Base-by-base conservation (phyloP, 2,888 invertebrate genomes). In the Sipha maydis region DNA sequence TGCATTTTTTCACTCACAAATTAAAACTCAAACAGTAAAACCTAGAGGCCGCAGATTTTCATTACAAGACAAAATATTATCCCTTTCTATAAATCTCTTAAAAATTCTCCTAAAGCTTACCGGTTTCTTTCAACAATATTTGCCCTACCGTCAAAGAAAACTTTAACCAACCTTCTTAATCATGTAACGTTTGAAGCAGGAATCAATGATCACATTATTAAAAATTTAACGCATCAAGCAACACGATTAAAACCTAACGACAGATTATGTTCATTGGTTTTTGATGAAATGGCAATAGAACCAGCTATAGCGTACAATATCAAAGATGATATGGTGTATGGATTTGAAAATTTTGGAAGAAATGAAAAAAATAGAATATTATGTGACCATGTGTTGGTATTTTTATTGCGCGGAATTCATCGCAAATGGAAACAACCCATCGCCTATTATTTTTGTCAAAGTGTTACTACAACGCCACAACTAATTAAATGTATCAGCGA, bases 401-500 rank as follows among this genome's bases (percentile, higher is more conserved):
- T 85, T 34, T 69, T 85, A 71, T 28, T 76, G 31, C 38, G 85
- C 19, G 85, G 85, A 25, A 78, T 85, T 11, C 61, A 38, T n/a
- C 25, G 25, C 2, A 85, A 85, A 67, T 85, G 61, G 61, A 85
- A 85, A 61, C 85, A 85, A 28, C 61, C 75, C 19, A 25, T 85
- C 2, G 61, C 61, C 8, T 85, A 85, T 48, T 85, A 77, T 69
- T 85, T 77, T 67, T 67, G 56, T 61, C 77, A 85, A 78, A 56
- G 75, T n/a, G n/a, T 19, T 3, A 85, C 77, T 25, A 61, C 67
- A 34, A 78, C 31, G 2, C 78, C 54, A n/a, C 34, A 38, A 21
- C 54, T 89, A 73, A 75, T 76, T 21, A 48, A 34, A 8, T 73
- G 80, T n/a, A 80, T 89, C 17, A 86, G 56, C 21, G 61, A 89